Percentiles rank a stretch among this genome's conserved stretches.
phyloP scores from a whole-genome alignment of 2,888 invertebrate genomes.

The Tetranychus piercei region DNA sequence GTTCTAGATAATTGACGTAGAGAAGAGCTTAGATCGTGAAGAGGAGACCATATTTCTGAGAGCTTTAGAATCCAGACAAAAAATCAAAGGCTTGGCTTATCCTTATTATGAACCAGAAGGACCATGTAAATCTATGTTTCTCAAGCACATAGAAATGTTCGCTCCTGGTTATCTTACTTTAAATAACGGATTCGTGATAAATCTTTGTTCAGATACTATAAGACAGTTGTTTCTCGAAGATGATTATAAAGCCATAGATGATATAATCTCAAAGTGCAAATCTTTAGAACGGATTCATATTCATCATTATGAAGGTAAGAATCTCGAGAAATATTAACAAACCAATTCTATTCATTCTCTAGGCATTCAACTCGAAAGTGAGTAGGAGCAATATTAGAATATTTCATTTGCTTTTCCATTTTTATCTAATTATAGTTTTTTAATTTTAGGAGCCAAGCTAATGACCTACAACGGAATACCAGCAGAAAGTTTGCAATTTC shows the following conservation, averaged over 20 bases:
- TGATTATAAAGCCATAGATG: background rate
- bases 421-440: background rate
- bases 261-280: conserved; percentile 1
- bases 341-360: background rate
- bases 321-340: background rate
- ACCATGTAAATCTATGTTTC: background rate
- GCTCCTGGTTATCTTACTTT: background rate
- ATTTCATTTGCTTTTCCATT: too few species aligned
- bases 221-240: background rate
- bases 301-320: background rate
- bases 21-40: background rate
- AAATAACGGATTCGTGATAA: background rate
- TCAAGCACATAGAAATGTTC: background rate
- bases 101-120: background rate
- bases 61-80: background rate
- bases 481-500: background rate
- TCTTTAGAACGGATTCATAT: background rate
- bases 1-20: background rate
- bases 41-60: background rate
- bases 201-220: background rate
- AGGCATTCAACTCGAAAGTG: too few species aligned
- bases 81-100: background rate
- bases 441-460: background rate
- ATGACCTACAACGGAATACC: background rate
- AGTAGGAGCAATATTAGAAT: too few species aligned